These are phyloP conservation scores for Schizotus pectinicornis DNA, from an alignment of 2,888 invertebrate genomes.

Conservation along the genomic window DNA sequence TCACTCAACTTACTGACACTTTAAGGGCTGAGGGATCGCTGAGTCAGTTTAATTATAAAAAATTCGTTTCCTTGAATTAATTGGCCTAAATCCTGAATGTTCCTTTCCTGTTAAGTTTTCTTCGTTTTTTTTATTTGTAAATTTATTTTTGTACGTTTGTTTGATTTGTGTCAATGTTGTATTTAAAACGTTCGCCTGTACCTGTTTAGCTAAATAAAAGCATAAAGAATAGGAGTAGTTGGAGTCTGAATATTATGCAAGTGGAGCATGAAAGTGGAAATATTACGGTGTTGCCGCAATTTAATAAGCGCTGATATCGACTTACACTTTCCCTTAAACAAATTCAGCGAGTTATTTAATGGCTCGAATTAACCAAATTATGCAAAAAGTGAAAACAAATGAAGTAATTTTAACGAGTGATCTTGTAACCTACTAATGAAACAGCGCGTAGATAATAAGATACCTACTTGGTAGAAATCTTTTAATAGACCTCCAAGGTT, in stretches of 20 bases:
- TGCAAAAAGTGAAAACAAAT: no score
- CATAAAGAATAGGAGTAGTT: no score
- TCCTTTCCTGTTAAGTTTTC: neutral
- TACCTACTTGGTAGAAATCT: no score
- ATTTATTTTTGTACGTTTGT: neutral
- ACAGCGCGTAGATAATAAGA: no score
- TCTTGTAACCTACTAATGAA: no score
- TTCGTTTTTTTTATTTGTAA: neutral
- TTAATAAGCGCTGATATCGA: neutral
- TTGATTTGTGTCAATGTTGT: neutral
- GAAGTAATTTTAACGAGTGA: no score
- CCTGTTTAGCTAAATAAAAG: no score
- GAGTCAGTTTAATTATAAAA: slow-evolving; percentile 6
- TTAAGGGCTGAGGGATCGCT: slow-evolving; percentile 1
- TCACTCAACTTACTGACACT: slow-evolving; percentile 5
- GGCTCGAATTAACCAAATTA: no score
- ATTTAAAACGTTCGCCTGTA: neutral
- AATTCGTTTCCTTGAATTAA: no score
- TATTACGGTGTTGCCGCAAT: no score
- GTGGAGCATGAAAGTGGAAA: slow-evolving; percentile 8
- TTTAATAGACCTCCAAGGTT: no score
- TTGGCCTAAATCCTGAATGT: neutral
- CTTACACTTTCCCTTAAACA: neutral
- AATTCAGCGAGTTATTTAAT: no score
- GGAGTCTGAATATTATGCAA: neutral